Percentiles rank a stretch among this genome's conserved stretches.
phyloP scores from a whole-genome alignment of 2,113 vertebrate species.

The Saguinus imperator region DNA sequence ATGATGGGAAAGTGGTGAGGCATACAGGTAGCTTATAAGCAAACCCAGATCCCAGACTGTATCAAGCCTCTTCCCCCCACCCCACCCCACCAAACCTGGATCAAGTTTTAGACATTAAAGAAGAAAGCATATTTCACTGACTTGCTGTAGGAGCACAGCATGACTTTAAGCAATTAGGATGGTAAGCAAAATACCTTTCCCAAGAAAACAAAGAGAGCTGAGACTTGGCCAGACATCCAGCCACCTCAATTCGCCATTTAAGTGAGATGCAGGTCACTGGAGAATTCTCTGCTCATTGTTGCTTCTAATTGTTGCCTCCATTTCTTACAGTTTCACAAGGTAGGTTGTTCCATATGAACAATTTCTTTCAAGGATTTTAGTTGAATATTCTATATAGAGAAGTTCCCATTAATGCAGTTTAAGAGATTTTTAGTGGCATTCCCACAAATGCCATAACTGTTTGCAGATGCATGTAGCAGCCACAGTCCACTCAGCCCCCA shows the following conservation, averaged over 20 bases:
- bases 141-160: neutral
- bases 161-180: neutral
- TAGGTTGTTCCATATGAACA: neutral
- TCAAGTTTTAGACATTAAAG: neutral
- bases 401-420: too few relatives aligned
- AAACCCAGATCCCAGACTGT: neutral
- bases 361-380: neutral
- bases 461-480: accelerated
- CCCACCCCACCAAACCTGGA: neutral
- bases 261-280: neutral
- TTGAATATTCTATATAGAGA: neutral
- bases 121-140: neutral
- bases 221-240: neutral
- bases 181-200: neutral
- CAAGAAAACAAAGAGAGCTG: neutral
- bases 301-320: neutral
- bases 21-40: neutral
- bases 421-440: neutral
- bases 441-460: neutral
- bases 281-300: neutral
- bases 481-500: neutral
- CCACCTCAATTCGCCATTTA: neutral
- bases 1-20: neutral
- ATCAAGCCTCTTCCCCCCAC: neutral
- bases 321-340: neutral